phyloP scores from a whole-genome alignment of 2,113 vertebrate genomes.

The Leptodactylus fuscus region DNA sequence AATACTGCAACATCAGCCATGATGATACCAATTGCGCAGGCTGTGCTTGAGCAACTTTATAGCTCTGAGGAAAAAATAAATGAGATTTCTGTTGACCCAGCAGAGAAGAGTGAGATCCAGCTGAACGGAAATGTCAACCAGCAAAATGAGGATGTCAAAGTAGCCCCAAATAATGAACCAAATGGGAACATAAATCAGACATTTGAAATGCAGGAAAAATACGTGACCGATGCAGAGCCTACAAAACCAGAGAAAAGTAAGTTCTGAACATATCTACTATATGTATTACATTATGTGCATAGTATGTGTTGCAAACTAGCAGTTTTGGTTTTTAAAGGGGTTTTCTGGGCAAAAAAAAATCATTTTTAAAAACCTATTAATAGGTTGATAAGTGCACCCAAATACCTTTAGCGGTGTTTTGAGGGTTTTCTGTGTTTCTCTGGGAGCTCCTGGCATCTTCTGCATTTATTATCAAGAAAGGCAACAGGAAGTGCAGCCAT shows the following conservation, averaged over 20 bases:
- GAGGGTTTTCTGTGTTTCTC: no score
- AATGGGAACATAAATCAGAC: slow-evolving; percentile 62
- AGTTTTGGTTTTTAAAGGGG: no score
- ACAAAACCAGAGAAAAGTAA: slow-evolving; percentile 36
- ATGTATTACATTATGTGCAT: not conserved
- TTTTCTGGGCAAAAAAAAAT: no score
- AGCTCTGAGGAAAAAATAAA: slow-evolving; percentile 60
- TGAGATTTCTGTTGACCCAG: not conserved
- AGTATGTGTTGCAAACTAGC: not conserved
- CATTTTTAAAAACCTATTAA: no score
- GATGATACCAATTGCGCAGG: slow-evolving; percentile 91
- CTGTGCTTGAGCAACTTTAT: slow-evolving; percentile 85
- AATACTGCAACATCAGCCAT: slow-evolving; percentile 94
- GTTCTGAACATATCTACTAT: not conserved
- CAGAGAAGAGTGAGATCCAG: not conserved
- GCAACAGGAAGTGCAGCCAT: no score
- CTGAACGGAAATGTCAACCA: slow-evolving; percentile 11
- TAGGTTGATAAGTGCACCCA: no score
- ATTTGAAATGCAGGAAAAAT: slow-evolving; percentile 75
- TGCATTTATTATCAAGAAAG: no score
- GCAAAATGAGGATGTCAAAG: not conserved
- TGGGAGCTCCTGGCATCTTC: no score
- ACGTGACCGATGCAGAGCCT: not conserved
- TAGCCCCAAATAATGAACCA: rapidly evolving
- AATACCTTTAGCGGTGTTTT: no score